Conservation (phyloP, 1,140 invertebrate genomes). For the Planococcus citri region DNA sequence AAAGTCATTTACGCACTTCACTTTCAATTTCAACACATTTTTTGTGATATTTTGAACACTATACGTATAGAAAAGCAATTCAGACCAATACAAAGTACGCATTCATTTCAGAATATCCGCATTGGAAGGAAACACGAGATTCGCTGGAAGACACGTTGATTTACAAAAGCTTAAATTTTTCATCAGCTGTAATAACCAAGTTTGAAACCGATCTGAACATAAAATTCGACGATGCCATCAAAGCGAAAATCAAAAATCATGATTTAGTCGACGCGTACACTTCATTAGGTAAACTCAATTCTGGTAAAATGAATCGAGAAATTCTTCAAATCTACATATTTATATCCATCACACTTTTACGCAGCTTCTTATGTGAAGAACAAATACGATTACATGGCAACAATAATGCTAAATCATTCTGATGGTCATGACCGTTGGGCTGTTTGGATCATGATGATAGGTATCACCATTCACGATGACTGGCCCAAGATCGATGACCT, state of each 20-base stretch:
- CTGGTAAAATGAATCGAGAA: not conserved
- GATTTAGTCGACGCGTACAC: not conserved
- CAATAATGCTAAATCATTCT: not conserved
- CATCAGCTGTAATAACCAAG: not conserved
- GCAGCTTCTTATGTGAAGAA: not conserved
- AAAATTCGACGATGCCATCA: not conserved
- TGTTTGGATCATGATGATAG: not conserved
- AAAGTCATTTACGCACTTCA: no score
- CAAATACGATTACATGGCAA: not conserved
- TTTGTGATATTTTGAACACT: no score
- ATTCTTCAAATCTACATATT: not conserved
- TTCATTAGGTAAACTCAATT: not conserved
- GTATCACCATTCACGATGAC: not conserved
- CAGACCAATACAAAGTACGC: no score
- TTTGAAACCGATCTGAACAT: not conserved
- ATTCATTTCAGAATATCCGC: no score
- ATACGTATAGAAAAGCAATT: no score
- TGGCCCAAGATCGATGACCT: no score
- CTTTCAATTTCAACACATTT: no score
- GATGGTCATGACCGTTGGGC: not conserved
- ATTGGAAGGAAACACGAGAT: no score
- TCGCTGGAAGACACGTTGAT: no score
- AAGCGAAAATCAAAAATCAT: not conserved
- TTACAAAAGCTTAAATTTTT: no score
- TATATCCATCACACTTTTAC: not conserved